These are phyloP conservation scores for Adelges cooleyi DNA, from an alignment of 1,140 invertebrate genomes.

Conservation along the genomic window DNA sequence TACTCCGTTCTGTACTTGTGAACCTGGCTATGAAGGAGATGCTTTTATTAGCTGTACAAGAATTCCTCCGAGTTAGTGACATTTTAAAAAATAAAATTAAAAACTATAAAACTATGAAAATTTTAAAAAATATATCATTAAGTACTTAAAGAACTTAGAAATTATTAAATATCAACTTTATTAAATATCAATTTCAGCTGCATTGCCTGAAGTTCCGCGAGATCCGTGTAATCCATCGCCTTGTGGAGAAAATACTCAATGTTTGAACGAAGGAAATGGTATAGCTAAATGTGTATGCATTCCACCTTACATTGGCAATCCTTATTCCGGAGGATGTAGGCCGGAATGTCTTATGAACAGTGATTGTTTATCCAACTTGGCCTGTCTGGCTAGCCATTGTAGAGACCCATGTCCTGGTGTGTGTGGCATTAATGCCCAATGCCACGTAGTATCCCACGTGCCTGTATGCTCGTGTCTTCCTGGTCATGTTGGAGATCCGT, in stretches of 20 bases:
- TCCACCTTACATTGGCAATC: slow-evolving; percentile 64
- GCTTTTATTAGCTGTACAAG: slow-evolving; percentile 64
- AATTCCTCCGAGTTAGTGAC: slow-evolving; percentile 38
- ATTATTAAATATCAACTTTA: too few relatives aligned
- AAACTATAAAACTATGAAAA: neutral
- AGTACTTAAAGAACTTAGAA: too few relatives aligned
- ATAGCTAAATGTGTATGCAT: slow-evolving; percentile 64
- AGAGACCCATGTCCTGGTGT: slow-evolving; percentile 73
- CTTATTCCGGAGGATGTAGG: slow-evolving; percentile 43
- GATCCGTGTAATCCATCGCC: slow-evolving; percentile 67
- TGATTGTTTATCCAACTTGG: slow-evolving; percentile 64
- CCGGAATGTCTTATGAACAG: slow-evolving; percentile 67
- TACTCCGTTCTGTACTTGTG: slow-evolving; percentile 65
- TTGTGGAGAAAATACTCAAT: slow-evolving; percentile 69
- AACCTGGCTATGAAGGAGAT: slow-evolving; percentile 63
- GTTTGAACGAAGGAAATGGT: slow-evolving; percentile 47
- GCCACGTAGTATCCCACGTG: slow-evolving; percentile 66
- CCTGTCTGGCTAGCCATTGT: slow-evolving; percentile 75
- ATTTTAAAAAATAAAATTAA: neutral
- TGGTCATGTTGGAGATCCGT: slow-evolving; percentile 68
- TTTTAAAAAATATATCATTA: slow-evolving; percentile 28
- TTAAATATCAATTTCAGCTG: slow-evolving; percentile 32
- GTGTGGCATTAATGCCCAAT: slow-evolving; percentile 66
- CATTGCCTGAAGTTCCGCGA: slow-evolving; percentile 36
- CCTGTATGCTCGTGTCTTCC: slow-evolving; percentile 64